Percentiles rank a stretch among this genome's conserved stretches.
Conservation (phyloP, 2,888 invertebrate species). For the Nomada fucata region DNA sequence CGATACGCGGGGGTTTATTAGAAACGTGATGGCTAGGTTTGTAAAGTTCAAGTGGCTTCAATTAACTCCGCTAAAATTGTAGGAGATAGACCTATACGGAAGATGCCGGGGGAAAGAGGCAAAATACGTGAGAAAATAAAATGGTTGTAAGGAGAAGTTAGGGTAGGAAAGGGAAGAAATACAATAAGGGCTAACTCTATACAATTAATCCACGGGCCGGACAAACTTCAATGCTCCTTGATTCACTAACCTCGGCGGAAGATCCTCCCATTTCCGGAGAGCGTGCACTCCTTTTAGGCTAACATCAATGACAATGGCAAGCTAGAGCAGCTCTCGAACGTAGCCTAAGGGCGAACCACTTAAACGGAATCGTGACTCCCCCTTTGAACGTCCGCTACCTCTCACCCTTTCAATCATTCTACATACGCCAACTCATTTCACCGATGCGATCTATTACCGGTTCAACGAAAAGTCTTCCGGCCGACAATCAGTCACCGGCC, state of each 20-base stretch:
- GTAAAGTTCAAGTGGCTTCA: no score
- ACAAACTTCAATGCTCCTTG: no score
- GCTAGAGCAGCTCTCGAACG: not conserved
- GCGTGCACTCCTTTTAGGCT: not conserved
- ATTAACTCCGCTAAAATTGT: no score
- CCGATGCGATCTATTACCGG: constrained; percentile 27
- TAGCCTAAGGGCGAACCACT: constrained; percentile 6
- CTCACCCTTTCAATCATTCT: constrained; percentile 38
- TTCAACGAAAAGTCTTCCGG: constrained; percentile 8
- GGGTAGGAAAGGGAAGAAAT: no score
- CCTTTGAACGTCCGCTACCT: constrained; percentile 16
- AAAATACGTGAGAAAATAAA: no score
- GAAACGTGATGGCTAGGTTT: not conserved
- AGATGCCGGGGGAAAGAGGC: no score
- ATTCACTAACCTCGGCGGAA: no score
- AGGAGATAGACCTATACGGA: no score
- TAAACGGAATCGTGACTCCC: constrained; percentile 22
- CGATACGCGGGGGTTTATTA: not conserved
- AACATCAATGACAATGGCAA: not conserved
- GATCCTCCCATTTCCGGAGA: no score
- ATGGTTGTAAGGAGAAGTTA: no score
- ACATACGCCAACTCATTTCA: constrained; percentile 26
- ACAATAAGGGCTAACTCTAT: no score
- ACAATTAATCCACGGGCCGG: no score
- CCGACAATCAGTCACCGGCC: constrained; percentile 35